phyloP scores from a whole-genome alignment of 2,113 vertebrate genomes.

The Dromiciops gliroides region DNA sequence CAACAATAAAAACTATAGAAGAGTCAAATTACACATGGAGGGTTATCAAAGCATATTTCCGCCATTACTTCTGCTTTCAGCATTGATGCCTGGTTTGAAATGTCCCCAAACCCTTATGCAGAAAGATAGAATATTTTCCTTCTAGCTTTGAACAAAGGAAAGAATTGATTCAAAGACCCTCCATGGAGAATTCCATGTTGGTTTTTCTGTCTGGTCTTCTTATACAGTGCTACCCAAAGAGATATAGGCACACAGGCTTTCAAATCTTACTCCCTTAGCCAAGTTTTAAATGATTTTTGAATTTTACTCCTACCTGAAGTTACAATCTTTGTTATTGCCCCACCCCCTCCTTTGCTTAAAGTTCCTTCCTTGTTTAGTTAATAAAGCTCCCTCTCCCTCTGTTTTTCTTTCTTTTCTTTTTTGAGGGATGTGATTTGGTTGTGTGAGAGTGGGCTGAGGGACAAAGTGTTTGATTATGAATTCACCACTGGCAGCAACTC shows the following conservation, averaged over 20 bases:
- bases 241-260: background rate
- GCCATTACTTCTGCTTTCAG: conserved; percentile 33
- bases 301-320: background rate
- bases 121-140: conserved; percentile 3
- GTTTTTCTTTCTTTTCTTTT: background rate
- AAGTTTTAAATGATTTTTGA: background rate
- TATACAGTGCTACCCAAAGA: background rate
- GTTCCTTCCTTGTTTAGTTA: background rate
- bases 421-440: background rate
- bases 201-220: conserved; percentile 8
- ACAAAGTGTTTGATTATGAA: background rate
- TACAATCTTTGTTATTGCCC: background rate
- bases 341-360: background rate
- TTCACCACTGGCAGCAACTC: background rate
- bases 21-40: background rate
- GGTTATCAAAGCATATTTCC: background rate
- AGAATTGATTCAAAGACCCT: background rate
- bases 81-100: conserved; percentile 38
- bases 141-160: background rate
- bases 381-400: background rate
- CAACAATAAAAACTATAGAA: background rate
- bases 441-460: background rate
- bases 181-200: background rate
- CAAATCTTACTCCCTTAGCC: background rate
- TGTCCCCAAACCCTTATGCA: background rate